Evolutionary conservation across 2,113 vertebrate genomes (phyloP), one percentile per base, ranked within the genome.

Genomic region (Pygoscelis adeliae): DNA sequence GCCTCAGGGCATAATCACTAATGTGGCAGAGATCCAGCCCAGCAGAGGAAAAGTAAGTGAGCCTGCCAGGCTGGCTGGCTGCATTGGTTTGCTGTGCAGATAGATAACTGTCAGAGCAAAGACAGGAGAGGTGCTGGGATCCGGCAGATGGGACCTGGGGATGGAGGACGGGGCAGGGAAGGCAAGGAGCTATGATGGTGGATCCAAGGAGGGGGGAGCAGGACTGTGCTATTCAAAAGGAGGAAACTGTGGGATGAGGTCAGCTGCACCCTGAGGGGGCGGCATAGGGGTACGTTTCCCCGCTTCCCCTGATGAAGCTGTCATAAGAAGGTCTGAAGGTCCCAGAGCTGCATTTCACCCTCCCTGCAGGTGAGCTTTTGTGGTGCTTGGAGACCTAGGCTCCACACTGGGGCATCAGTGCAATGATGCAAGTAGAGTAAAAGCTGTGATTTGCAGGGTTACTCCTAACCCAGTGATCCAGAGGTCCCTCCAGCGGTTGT

Each of bases 211-310:
- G 5, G 1, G 2, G 7, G 36, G 12, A 65, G 23, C 12, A 58
- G 66, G 44, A 34, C 6, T 17, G 16, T 44, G 18, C 21, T 67
- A 9, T n/a, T 42, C 29, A 67, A 69, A 69, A 86, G 34, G 15
- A 69, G 5, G 2, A 65, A 59, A 38, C 32, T 46, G 11, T 34
- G 30, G 42, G 46, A 42, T 66, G 30, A 36, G 13, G 36, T 36
- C 30, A 44, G 9, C 56, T 38, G 19, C 22, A 70, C 3, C 36
- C 29, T 61, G 59, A 47, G 9, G 3, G 18, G 8, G 5, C 40
- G 10, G 4, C 19, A 38, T 3, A 27, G 10, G 69, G 19, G 1
- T 36, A 30, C 0, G 0, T 55, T 59, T 72, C 7, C 11, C 13
- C 2, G 0, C 49, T 71, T 71, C 11, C 27, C 27, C n/a, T 15